Conservation (phyloP, 2,797 vertebrate species). For the Phylloscopus collybita region DNA sequence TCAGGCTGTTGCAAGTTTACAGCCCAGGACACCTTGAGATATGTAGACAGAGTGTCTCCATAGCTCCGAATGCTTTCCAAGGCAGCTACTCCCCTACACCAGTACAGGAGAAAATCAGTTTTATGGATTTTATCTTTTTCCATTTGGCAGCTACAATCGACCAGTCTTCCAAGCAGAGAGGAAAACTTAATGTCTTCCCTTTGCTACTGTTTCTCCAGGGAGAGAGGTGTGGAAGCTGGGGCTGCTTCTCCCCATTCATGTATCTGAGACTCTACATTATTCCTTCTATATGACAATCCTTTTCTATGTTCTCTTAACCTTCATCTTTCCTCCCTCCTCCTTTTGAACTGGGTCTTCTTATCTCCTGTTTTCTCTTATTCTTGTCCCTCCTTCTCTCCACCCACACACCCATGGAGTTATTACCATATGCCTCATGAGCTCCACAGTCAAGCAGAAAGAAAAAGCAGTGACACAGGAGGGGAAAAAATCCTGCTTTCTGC, state of each 20-base stretch:
- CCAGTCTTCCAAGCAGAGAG: not conserved
- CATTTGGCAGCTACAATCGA: not conserved
- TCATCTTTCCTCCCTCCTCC: not conserved
- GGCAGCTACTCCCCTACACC: not conserved
- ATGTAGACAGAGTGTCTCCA: not conserved
- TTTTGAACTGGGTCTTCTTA: not conserved
- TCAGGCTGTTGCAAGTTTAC: not conserved
- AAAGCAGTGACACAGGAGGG: not conserved
- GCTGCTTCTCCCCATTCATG: not conserved
- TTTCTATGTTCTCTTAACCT: not conserved
- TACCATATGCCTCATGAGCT: not conserved
- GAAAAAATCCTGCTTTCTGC: not conserved
- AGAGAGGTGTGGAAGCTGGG: not conserved
- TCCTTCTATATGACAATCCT: not conserved
- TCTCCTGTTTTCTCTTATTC: not conserved
- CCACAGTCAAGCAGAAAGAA: not conserved
- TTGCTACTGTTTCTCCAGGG: not conserved
- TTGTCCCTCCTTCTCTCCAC: not conserved
- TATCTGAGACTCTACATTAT: not conserved
- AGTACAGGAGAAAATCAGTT: not conserved
- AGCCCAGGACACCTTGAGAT: not conserved
- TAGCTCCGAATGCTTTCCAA: not conserved
- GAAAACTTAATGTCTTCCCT: not conserved
- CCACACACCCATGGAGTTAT: not conserved
- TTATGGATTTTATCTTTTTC: not conserved